Base-by-base conservation (phyloP, 2,797 vertebrate species). In the Eulemur mongoz region DNA sequence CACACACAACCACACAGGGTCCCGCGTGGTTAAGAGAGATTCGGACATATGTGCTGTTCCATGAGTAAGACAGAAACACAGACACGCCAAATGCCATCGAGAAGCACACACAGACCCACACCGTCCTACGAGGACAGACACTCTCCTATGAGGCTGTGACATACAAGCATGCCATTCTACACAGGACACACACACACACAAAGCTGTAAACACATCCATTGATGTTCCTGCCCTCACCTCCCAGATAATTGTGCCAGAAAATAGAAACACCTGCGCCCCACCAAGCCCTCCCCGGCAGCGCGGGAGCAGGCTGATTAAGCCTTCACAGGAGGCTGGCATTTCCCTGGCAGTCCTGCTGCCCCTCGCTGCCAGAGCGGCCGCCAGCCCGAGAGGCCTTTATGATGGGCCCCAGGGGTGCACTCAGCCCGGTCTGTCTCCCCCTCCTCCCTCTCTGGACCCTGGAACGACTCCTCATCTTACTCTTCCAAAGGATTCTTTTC, bases 181-280 rank as follows among this genome's bases (percentile, higher is more conserved):
- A 4, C 2, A 2, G 52, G 30, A 40, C 70, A 38, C 23, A 0
- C 4, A 20, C 45, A 50, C 63, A 32, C 25, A 30, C 83, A 35
- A 32, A 73, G 59, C 85, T 4, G 14, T 7, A 30, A 69, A 43
- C 63, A 1, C 57, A 4, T 25, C 84, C 38, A 2, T 7, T 0
- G 5, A 12, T 0, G 50, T 20, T n/a, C 38, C 83, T 50, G 90
- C 87, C 89, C 81, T 59, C 50, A 14, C 91, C 32, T 35, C 67
- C 63, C 25, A 18, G 94, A 90, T 94, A 96, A 95, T 79, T 84
- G 93, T 59, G 40, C 80, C 25, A 17, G 94, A 82, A 91, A 88
- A 91, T 17, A 96, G 94, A 83, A 91, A 79, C 96, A 96, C 72
- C 96, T 93, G 94, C 70, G 59, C 86, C 90, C 95, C 38, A 30